Percentiles rank a stretch among this genome's conserved stretches.
Conservation (phyloP, 2,888 invertebrate species). For the Apomyelois bistriatella region DNA sequence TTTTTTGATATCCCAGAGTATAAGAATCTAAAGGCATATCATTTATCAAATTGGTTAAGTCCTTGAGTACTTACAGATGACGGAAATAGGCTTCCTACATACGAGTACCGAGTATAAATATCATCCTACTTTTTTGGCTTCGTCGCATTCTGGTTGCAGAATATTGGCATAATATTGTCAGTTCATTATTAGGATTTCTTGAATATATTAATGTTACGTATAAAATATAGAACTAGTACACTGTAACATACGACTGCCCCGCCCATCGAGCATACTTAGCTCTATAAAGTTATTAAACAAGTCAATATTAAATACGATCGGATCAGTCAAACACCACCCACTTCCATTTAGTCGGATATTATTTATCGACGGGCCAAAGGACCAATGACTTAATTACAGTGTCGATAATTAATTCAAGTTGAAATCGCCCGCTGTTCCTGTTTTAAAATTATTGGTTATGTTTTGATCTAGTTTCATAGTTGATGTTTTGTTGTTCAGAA, state of each 20-base stretch:
- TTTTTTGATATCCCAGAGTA: no score
- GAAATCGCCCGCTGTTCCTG: constrained; percentile 5
- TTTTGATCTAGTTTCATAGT: constrained; percentile 5
- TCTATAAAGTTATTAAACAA: constrained; percentile 4
- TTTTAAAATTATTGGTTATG: neutral
- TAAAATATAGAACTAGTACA: neutral
- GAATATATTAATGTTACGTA: neutral
- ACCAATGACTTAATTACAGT: constrained; percentile 8
- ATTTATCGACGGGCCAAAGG: neutral
- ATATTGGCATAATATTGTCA: no score
- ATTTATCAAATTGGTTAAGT: no score
- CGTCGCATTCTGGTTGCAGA: no score
- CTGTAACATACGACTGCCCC: neutral
- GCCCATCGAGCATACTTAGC: neutral
- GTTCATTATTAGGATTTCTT: neutral
- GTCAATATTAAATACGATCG: neutral
- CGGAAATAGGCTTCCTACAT: no score
- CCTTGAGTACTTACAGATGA: no score
- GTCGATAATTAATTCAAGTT: neutral
- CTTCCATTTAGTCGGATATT: constrained; percentile 2
- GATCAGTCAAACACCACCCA: constrained; percentile 1
- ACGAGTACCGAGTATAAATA: no score
- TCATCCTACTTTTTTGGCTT: no score
- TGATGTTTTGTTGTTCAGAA: neutral
- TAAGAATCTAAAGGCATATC: no score